These are phyloP conservation scores for Seira musarum DNA, from an alignment of 2,888 invertebrate genomes.

Conservation along the genomic window DNA sequence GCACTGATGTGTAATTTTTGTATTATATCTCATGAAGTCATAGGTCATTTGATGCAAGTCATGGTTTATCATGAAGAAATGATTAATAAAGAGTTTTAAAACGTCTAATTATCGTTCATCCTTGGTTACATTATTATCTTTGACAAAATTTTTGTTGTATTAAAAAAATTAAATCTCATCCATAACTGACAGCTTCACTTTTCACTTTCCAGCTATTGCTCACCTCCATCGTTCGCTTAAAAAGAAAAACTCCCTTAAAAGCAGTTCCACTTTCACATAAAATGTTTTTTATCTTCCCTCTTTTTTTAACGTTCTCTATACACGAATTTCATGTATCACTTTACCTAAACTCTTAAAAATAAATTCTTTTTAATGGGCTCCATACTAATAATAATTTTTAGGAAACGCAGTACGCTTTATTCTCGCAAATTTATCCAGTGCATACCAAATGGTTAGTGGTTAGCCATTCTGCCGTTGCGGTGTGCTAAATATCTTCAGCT, in stretches of 20 bases:
- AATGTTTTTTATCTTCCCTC: background rate
- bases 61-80: too few species aligned
- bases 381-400: constrained; percentile 13
- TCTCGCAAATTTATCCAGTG: background rate
- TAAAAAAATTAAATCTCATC: background rate
- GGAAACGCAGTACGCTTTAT: constrained; percentile 21
- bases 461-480: background rate
- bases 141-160: too few species aligned
- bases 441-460: constrained; percentile 48
- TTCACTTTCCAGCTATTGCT: background rate
- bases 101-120: background rate
- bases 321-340: background rate
- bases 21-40: too few species aligned
- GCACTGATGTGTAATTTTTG: too few species aligned
- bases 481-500: constrained; percentile 6
- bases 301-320: background rate
- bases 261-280: background rate
- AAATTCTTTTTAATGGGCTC: constrained; percentile 43
- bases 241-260: background rate
- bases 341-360: background rate
- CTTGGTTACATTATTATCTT: background rate
- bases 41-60: too few species aligned
- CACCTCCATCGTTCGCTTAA: background rate
- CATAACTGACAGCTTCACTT: background rate
- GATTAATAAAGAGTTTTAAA: too few species aligned